Evolutionary conservation across 2,113 vertebrate species (phyloP).

Genomic region (Egretta garzetta): DNA sequence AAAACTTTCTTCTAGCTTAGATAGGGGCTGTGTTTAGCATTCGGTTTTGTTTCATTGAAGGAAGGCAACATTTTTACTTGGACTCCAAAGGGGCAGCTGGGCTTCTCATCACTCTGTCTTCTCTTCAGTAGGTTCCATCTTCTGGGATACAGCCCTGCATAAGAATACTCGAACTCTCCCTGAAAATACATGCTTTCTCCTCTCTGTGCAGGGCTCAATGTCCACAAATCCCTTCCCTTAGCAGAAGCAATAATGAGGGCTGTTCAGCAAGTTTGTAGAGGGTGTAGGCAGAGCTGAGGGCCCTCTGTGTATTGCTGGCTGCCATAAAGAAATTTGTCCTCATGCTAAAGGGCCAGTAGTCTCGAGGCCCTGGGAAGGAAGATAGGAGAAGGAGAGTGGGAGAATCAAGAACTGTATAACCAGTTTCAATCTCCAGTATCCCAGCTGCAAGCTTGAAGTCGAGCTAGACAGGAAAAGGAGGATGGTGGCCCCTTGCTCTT

Average conservation of each 20-base stretch:
- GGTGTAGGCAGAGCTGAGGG: not conserved
- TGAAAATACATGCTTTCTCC: not conserved
- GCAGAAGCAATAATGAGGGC: not conserved
- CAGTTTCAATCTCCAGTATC: not conserved
- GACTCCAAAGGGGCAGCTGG: not conserved
- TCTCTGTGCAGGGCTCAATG: not conserved
- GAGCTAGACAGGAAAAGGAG: not conserved
- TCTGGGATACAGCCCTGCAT: not conserved
- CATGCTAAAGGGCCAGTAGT: not conserved
- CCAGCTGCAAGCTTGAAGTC: not conserved
- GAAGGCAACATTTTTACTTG: not conserved
- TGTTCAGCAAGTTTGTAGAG: not conserved
- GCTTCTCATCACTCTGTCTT: not conserved
- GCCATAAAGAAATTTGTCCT: not conserved
- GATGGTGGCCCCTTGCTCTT: not conserved
- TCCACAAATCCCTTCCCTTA: not conserved
- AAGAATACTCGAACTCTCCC: not conserved
- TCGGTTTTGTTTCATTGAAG: not conserved
- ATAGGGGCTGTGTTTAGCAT: not conserved
- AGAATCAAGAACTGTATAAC: not conserved
- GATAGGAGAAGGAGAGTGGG: not conserved
- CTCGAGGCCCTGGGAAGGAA: not conserved
- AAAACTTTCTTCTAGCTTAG: not conserved
- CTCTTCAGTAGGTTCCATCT: not conserved
- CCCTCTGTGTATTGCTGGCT: rapidly evolving